Conservation (phyloP, 2,888 invertebrate genomes). For the Ochlodes sylvanus region DNA sequence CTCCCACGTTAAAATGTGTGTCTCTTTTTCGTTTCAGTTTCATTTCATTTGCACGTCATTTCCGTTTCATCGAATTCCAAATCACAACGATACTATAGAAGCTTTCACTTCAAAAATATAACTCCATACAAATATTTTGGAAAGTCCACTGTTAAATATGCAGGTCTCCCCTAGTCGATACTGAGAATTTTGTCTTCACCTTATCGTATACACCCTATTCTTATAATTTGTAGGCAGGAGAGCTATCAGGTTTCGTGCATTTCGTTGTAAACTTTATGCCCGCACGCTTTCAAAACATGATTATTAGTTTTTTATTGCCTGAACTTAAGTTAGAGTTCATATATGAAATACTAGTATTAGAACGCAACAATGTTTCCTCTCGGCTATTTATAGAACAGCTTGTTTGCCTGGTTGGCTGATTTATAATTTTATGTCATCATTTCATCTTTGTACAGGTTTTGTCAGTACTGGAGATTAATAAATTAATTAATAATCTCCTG, state of each 20-base stretch:
- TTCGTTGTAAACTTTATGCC: not conserved
- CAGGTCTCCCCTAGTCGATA: no score
- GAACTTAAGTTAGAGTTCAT: not conserved
- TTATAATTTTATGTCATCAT: not conserved
- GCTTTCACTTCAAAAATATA: no score
- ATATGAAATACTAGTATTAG: not conserved
- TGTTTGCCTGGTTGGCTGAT: not conserved
- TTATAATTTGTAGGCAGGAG: not conserved
- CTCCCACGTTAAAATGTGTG: no score
- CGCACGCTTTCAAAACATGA: slow-evolving; percentile 2
- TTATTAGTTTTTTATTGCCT: not conserved
- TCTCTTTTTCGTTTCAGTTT: no score
- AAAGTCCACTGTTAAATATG: no score
- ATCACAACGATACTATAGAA: no score
- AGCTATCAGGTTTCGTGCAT: not conserved
- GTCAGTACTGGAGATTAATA: no score
- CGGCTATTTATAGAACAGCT: not conserved
- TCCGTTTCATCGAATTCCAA: no score
- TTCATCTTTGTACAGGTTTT: not conserved
- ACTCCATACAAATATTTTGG: no score
- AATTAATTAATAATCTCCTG: no score
- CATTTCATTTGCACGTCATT: no score
- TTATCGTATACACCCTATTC: not conserved
- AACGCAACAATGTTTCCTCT: not conserved
- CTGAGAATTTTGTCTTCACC: no score